These are phyloP conservation scores for Tenualosa ilisha DNA, from an alignment of 2,797 vertebrate genomes.

Conservation along the genomic window DNA sequence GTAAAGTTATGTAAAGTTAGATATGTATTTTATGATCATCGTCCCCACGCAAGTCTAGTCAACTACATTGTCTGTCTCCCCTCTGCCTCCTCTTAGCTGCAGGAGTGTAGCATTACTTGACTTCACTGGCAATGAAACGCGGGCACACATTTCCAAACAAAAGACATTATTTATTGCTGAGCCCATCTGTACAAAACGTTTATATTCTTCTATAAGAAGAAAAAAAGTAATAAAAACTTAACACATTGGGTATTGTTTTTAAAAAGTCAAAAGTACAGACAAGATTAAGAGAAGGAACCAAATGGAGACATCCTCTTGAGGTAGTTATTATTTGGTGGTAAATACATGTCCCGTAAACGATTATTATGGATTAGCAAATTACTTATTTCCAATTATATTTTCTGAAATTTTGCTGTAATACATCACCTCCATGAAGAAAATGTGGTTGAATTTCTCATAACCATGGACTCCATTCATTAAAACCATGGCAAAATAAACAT, in stretches of 20 bases:
- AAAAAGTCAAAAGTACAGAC: conserved; percentile 26
- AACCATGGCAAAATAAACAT: not conserved
- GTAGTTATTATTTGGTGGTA: conserved; percentile 44
- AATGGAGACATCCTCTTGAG: conserved; percentile 43
- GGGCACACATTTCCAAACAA: conserved; percentile 4
- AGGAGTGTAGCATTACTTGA: too few relatives aligned
- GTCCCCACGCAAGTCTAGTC: not conserved
- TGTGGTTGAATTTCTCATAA: not conserved
- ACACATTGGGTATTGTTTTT: conserved; percentile 28
- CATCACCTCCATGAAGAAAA: not conserved
- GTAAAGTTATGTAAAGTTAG: too few relatives aligned
- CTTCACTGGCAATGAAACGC: not conserved
- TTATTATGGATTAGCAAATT: conserved; percentile 23
- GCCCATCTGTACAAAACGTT: conserved; percentile 56
- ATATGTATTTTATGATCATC: too few relatives aligned
- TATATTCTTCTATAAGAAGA: conserved; percentile 62
- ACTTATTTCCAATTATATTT: not conserved
- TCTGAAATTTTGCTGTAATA: not conserved
- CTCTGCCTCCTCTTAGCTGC: too few relatives aligned
- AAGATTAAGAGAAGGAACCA: conserved; percentile 26
- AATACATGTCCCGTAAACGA: not conserved
- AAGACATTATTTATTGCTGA: conserved; percentile 59
- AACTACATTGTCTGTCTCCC: too few relatives aligned
- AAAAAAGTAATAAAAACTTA: conserved; percentile 43
- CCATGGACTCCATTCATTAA: not conserved